Conservation (phyloP, 2,888 invertebrate species). For the Conomelus anceps region DNA sequence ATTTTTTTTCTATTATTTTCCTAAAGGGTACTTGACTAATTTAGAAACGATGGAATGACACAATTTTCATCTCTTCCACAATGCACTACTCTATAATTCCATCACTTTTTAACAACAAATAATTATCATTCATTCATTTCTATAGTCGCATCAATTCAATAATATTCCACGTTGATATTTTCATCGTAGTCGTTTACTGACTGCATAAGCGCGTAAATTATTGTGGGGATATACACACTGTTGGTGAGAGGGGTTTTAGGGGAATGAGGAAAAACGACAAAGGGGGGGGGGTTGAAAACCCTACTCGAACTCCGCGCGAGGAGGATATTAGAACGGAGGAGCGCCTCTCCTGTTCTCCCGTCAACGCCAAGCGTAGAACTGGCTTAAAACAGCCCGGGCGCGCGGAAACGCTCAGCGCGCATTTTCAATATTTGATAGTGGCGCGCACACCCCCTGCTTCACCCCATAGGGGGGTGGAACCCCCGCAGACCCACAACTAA, state of each 20-base stretch:
- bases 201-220: not conserved
- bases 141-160: not conserved
- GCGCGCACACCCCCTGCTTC: not conserved
- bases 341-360: not conserved
- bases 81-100: no score
- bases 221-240: no score
- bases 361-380: constrained; percentile 3
- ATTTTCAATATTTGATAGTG: constrained; percentile 12
- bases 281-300: not conserved
- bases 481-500: not conserved
- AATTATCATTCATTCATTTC: no score
- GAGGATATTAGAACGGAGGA: not conserved
- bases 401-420: not conserved
- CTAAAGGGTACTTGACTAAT: no score
- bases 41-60: no score
- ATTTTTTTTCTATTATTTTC: no score
- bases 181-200: not conserved
- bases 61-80: no score
- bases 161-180: not conserved
- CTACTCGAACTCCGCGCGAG: not conserved
- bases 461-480: not conserved
- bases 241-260: not conserved
- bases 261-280: not conserved
- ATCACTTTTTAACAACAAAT: no score
- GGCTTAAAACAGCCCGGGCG: not conserved